These are phyloP conservation scores for Ophioninae sp. DNA, from an alignment of 2,888 invertebrate genomes.

Conservation along the genomic window DNA sequence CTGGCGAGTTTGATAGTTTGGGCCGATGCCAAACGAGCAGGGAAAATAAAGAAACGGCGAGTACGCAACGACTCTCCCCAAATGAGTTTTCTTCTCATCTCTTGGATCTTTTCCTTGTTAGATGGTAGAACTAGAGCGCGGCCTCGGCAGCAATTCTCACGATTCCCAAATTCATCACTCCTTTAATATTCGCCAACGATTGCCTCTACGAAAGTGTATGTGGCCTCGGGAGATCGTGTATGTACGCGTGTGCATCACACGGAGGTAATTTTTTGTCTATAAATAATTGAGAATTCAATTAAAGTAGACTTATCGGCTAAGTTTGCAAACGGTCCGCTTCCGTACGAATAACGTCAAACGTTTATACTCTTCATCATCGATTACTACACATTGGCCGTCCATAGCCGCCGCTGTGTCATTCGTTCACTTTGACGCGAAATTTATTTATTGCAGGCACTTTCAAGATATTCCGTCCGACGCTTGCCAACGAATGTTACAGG, in stretches of 20 bases:
- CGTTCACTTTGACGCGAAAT: conserved; percentile 22
- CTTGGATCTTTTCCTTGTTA: conserved; percentile 17
- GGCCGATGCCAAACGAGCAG: not conserved
- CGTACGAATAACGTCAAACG: not conserved
- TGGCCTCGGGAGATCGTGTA: conserved; percentile 44
- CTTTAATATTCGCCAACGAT: conserved; percentile 70
- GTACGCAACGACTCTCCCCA: not conserved
- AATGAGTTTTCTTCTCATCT: not conserved
- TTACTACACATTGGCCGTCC: not conserved
- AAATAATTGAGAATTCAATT: conserved; percentile 74
- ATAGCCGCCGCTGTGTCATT: not conserved
- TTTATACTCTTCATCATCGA: conserved; percentile 25
- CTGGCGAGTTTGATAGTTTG: not conserved
- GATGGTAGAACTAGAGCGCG: no score
- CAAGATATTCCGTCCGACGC: conserved; percentile 58
- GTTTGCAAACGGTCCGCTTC: conserved; percentile 5
- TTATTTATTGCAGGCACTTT: conserved; percentile 61
- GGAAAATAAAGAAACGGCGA: not conserved
- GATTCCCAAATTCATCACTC: conserved; percentile 52
- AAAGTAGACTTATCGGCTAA: conserved; percentile 65
- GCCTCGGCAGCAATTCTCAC: no score
- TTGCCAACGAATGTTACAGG: conserved; percentile 34
- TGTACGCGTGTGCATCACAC: conserved; percentile 77
- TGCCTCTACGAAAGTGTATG: not conserved
- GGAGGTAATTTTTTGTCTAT: conserved; percentile 71